phyloP scores from a whole-genome alignment of 2,113 vertebrate species.

The Cariama cristata region DNA sequence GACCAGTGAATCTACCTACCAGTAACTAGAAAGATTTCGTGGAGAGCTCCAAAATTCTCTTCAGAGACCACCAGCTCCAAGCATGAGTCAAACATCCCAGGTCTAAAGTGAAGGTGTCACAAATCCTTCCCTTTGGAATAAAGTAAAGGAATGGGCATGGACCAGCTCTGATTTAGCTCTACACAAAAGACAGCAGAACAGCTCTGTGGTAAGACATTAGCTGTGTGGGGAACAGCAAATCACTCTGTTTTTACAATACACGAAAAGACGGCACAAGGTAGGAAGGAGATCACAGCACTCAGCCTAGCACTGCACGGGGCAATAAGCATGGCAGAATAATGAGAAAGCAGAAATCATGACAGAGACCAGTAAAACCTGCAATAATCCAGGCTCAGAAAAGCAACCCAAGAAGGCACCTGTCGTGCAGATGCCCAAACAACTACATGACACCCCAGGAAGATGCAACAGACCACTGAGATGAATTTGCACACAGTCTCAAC shows the following conservation, averaged over 20 bases:
- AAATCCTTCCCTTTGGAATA: neutral
- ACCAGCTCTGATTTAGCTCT: neutral
- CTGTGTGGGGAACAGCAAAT: neutral
- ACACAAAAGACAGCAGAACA: neutral
- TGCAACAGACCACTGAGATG: neutral
- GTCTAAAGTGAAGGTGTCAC: neutral
- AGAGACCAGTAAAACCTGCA: neutral
- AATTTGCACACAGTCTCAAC: neutral
- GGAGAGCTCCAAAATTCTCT: neutral
- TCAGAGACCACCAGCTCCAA: neutral
- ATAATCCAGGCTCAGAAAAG: neutral
- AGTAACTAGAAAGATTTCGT: neutral
- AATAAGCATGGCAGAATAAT: neutral
- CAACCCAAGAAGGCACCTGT: neutral
- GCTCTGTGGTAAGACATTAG: neutral
- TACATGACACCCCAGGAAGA: neutral
- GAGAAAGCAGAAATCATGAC: neutral
- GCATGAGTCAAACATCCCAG: neutral
- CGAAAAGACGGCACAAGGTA: neutral
- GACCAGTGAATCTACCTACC: neutral
- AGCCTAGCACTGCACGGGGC: neutral
- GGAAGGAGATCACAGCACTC: neutral
- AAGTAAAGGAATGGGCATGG: neutral
- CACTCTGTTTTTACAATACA: neutral
- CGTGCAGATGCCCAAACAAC: neutral